Percentiles rank a stretch among this genome's conserved stretches.
Evolutionary conservation across 2,797 vertebrate species (phyloP).

Genomic region (Sardinella longiceps): DNA sequence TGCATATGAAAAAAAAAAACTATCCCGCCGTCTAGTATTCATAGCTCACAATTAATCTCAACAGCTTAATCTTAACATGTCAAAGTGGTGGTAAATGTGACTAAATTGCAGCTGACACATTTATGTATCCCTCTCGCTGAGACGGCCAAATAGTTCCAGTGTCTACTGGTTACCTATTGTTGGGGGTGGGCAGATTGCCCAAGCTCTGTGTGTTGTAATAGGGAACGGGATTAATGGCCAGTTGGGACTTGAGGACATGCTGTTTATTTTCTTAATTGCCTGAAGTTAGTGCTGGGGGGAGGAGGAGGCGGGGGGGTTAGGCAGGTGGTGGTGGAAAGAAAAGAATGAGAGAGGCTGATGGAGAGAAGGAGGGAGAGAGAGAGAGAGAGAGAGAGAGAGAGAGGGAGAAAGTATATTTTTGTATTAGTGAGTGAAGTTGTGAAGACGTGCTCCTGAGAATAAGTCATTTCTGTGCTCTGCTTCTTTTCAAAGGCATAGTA

Average conservation of each 20-base stretch:
- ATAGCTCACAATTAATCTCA: constrained; percentile 60
- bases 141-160: constrained; percentile 67
- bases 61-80: constrained; percentile 60
- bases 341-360: background rate
- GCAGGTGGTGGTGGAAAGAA: constrained; percentile 24
- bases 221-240: constrained; percentile 68
- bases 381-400: background rate
- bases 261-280: constrained; percentile 71
- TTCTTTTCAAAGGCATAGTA: background rate
- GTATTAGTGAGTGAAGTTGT: background rate
- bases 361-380: background rate
- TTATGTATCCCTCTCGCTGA: constrained; percentile 56
- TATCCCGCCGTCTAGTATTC: constrained; percentile 55
- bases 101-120: constrained; percentile 65
- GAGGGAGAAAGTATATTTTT: background rate
- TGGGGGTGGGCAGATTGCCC: constrained; percentile 63
- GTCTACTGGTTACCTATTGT: constrained; percentile 73
- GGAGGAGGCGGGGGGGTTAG: constrained; percentile 56
- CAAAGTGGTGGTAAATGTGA: constrained; percentile 61
- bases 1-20: constrained; percentile 28
- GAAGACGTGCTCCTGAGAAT: background rate
- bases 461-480: background rate
- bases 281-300: constrained; percentile 56
- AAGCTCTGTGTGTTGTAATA: constrained; percentile 59
- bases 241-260: constrained; percentile 59